These are phyloP conservation scores for Pseudococcus jackbeardsleyi DNA, from an alignment of 2,888 invertebrate species.

Conservation along the genomic window DNA sequence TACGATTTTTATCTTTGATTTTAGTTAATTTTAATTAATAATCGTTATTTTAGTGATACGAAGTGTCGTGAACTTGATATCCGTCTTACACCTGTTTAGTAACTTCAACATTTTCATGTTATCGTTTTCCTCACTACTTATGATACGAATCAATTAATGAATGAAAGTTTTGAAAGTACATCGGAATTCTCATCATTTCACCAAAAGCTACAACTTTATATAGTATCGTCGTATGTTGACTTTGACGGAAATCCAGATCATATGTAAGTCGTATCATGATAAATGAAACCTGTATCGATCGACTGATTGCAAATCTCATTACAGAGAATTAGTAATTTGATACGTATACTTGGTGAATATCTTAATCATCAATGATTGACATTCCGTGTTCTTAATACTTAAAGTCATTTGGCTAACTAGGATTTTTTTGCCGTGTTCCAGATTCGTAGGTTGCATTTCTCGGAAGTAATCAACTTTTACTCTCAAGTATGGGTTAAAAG, in stretches of 20 bases:
- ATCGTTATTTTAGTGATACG: not conserved
- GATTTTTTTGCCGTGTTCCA: not conserved
- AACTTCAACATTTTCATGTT: slow-evolving; percentile 31
- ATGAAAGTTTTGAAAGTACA: slow-evolving; percentile 46
- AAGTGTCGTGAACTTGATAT: slow-evolving; percentile 25
- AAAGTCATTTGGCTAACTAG: not conserved
- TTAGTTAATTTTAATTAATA: not conserved
- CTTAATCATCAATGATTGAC: not conserved
- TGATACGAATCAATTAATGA: slow-evolving; percentile 53
- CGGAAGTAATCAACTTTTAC: not conserved
- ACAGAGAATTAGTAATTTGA: slow-evolving; percentile 46
- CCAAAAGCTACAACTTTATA: not conserved
- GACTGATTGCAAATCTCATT: slow-evolving; percentile 25
- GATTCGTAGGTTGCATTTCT: not conserved
- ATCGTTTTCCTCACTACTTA: slow-evolving; percentile 35
- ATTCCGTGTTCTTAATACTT: not conserved
- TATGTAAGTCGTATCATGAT: not conserved
- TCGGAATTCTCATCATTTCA: not conserved
- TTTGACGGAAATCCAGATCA: not conserved
- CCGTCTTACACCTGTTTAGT: not conserved
- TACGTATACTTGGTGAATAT: slow-evolving; percentile 11
- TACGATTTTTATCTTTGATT: slow-evolving; percentile 24
- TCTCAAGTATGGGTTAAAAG: slow-evolving; percentile 46
- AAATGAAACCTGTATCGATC: slow-evolving; percentile 20
- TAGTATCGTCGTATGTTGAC: slow-evolving; percentile 27